phyloP scores from a whole-genome alignment of 2,113 vertebrate species.

The Pachypanchax playfairii region DNA sequence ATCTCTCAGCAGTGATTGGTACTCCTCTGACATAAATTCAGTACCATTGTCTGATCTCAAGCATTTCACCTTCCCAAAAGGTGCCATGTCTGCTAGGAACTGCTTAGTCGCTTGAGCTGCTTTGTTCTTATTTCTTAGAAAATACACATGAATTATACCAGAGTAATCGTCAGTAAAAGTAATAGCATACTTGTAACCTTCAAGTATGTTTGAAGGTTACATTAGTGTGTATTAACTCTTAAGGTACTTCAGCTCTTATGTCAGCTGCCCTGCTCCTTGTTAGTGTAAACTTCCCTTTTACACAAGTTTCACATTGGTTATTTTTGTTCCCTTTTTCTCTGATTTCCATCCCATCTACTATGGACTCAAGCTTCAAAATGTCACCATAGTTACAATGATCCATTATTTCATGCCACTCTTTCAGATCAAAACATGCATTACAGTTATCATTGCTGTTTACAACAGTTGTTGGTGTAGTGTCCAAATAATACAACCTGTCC shows the following conservation, averaged over 20 bases:
- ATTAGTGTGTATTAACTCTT: not conserved
- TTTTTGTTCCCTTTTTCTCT: too few relatives aligned
- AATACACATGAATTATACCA: slow-evolving; percentile 1
- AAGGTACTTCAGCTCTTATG: not conserved
- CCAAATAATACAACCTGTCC: too few relatives aligned
- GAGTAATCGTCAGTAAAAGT: not conserved
- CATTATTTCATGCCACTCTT: not conserved
- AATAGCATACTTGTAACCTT: slow-evolving; percentile 1
- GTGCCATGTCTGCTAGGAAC: not conserved
- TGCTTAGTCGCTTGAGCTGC: not conserved
- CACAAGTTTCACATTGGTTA: too few relatives aligned
- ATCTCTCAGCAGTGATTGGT: not conserved
- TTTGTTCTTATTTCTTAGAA: not conserved
- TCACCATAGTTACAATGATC: not conserved
- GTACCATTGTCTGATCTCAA: not conserved
- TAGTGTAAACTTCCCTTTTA: too few relatives aligned
- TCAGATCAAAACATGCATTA: not conserved
- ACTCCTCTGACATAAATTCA: not conserved
- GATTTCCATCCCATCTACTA: too few relatives aligned
- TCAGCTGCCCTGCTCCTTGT: not conserved
- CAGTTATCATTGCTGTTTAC: not conserved
- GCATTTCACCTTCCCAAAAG: not conserved
- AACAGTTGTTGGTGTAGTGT: too few relatives aligned
- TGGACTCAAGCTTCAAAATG: not conserved
- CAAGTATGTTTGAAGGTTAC: not conserved